phyloP scores from a whole-genome alignment of 2,888 invertebrate species.

The Galerucella pusilla region DNA sequence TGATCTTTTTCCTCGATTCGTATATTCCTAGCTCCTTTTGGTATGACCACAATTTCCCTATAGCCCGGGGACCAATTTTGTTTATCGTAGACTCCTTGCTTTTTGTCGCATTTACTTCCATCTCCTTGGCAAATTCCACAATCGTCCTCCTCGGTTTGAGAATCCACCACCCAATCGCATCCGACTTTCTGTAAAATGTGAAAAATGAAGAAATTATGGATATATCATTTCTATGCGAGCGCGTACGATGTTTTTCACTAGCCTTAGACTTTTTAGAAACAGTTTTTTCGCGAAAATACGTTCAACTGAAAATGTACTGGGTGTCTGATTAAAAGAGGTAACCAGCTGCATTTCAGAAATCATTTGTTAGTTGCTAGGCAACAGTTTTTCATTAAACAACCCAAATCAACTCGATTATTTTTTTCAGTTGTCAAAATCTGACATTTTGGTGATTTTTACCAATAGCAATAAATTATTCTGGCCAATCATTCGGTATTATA shows the following conservation, averaged over 20 bases:
- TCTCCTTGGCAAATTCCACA: conserved; percentile 90
- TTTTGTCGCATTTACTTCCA: conserved; percentile 82
- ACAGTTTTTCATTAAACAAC: too few relatives aligned
- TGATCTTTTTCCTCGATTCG: conserved; percentile 79
- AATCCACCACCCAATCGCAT: conserved; percentile 91
- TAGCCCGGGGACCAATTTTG: conserved; percentile 67
- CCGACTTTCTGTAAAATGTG: conserved; percentile 80
- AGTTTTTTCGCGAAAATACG: neutral
- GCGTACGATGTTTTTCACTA: neutral
- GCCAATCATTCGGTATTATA: too few relatives aligned
- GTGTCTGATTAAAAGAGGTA: too few relatives aligned
- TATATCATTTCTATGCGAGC: conserved; percentile 14
- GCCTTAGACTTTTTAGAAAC: neutral
- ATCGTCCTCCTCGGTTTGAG: conserved; percentile 81
- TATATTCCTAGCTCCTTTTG: conserved; percentile 83
- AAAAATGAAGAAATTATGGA: conserved; percentile 20
- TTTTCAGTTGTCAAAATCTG: too few relatives aligned
- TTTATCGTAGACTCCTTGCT: conserved; percentile 69
- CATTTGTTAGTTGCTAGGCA: too few relatives aligned
- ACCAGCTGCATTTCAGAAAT: too few relatives aligned
- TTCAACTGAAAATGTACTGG: neutral
- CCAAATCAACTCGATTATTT: too few relatives aligned
- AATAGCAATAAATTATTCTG: too few relatives aligned
- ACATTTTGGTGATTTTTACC: too few relatives aligned
- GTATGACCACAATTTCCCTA: conserved; percentile 77